phyloP scores from a whole-genome alignment of 2,797 vertebrate genomes.

The Uromys caudimaculatus region DNA sequence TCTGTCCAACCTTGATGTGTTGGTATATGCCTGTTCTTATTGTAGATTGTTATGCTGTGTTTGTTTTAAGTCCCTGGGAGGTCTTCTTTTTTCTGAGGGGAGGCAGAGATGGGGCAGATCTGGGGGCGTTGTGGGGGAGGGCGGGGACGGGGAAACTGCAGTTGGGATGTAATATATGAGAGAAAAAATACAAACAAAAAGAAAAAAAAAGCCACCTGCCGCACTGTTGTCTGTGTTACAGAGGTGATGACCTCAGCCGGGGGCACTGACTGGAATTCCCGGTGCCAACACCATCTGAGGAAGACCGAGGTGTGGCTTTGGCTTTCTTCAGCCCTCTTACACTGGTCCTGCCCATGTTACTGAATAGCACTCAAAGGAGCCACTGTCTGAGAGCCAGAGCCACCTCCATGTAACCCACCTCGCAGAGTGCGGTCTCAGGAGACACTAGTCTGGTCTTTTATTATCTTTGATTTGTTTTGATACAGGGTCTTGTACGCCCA shows the following conservation, averaged over 20 bases:
- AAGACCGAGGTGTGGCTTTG: background rate
- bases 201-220: background rate
- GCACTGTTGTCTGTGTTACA: background rate
- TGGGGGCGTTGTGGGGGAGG: background rate
- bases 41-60: background rate
- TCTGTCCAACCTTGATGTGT: background rate
- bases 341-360: background rate
- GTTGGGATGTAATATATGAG: background rate
- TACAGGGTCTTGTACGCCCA: background rate
- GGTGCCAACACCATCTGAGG: background rate
- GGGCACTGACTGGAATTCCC: background rate
- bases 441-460: background rate
- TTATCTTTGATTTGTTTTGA: background rate
- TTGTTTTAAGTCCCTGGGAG: background rate
- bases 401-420: background rate
- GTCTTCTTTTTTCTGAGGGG: background rate
- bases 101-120: background rate
- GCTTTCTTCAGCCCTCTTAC: background rate
- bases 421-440: background rate
- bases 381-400: background rate
- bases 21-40: background rate
- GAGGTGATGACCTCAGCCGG: background rate
- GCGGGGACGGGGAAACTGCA: background rate
- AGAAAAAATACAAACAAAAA: background rate
- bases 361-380: background rate